Conservation (phyloP, 2,113 vertebrate genomes). For the Fregata magnificens region DNA sequence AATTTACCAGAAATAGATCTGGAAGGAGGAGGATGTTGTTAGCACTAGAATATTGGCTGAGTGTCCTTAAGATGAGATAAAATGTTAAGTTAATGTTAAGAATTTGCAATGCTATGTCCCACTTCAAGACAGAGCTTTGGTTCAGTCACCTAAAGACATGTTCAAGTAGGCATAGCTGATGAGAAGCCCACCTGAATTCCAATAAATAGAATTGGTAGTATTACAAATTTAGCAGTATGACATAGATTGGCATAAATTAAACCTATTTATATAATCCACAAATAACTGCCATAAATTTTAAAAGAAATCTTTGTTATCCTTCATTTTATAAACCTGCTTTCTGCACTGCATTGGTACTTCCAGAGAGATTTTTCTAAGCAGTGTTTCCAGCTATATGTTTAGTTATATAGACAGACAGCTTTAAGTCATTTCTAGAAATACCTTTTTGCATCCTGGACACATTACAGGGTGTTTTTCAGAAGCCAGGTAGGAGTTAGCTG, state of each 20-base stretch:
- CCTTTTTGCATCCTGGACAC: not conserved
- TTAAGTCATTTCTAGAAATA: not conserved
- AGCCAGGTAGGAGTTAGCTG: slow-evolving; percentile 18
- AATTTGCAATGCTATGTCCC: not conserved
- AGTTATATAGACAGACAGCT: not conserved
- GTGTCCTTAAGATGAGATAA: not conserved
- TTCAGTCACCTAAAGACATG: not conserved
- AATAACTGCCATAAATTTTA: not conserved
- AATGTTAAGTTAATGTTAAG: not conserved
- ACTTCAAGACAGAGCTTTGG: not conserved
- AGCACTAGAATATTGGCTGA: not conserved
- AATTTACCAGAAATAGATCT: not conserved
- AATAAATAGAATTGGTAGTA: not conserved
- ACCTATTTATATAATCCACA: not conserved
- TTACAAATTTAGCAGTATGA: not conserved
- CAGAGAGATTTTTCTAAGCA: not conserved
- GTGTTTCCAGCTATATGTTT: not conserved
- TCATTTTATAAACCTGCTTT: not conserved
- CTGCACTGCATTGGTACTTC: not conserved
- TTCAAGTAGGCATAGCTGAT: not conserved
- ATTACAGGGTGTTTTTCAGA: not conserved
- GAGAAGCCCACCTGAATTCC: not conserved
- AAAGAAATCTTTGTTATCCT: not conserved
- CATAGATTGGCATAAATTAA: not conserved
- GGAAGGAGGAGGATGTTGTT: not conserved